Evolutionary conservation across 23 tunicate species (phyloP).

Genomic region (Ascidia mentula): DNA sequence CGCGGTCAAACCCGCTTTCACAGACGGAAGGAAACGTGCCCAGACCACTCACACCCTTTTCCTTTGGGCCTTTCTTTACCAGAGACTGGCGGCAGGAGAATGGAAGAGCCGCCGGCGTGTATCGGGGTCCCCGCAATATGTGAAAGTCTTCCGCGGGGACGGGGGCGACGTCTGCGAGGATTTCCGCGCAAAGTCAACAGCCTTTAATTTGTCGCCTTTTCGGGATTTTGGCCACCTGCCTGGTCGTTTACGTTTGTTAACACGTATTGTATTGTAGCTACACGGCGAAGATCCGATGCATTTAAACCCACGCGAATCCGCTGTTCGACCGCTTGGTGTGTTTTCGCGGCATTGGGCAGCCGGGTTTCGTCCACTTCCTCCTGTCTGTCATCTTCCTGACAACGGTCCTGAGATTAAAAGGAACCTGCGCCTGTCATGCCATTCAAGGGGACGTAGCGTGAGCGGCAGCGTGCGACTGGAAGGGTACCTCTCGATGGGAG

Average conservation of each 20-base stretch:
- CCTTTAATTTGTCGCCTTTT: not conserved
- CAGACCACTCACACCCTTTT: not conserved
- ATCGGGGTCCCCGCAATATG: not conserved
- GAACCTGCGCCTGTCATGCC: not conserved
- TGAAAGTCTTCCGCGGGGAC: not conserved
- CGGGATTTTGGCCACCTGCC: conserved; percentile 11
- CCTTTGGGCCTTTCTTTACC: not conserved
- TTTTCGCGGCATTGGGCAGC: not conserved
- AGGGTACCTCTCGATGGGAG: not conserved
- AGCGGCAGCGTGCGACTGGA: conserved; percentile 13
- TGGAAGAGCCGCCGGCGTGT: not conserved
- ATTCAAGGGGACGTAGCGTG: not conserved
- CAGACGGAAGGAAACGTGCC: not conserved
- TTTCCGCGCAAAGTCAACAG: conserved; percentile 16
- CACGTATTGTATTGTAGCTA: too few relatives aligned
- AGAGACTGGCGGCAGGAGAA: not conserved
- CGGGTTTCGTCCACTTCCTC: not conserved
- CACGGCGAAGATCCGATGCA: too few relatives aligned
- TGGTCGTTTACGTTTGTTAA: not conserved
- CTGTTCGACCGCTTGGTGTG: not conserved
- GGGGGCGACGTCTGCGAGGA: not conserved
- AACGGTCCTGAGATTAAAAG: not conserved
- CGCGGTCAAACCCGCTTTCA: not conserved
- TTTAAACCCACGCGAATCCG: too few relatives aligned
- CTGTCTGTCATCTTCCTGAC: not conserved